These are phyloP conservation scores for Podarcis cretensis DNA, from an alignment of 2,113 vertebrate genomes.

Conservation along the genomic window DNA sequence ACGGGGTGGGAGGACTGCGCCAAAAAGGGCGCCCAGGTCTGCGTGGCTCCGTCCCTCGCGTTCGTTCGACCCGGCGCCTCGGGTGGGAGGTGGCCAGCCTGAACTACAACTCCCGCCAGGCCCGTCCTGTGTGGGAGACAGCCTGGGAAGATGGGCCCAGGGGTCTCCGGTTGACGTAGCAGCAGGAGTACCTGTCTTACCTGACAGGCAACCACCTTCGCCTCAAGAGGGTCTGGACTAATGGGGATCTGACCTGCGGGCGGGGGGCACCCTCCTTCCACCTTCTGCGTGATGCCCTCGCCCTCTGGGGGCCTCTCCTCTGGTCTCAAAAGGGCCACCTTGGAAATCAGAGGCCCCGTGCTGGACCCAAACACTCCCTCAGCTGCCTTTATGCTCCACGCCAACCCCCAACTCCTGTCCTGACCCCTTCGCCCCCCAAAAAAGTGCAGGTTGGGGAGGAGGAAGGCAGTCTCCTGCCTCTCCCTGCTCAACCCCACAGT, in stretches of 20 bases:
- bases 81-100: no score
- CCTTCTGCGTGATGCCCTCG: background rate
- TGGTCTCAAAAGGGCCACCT: background rate
- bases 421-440: no score
- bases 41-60: background rate
- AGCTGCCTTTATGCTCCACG: no score
- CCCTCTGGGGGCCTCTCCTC: background rate
- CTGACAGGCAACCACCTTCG: background rate
- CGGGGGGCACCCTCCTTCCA: accelerated
- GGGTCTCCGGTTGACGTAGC: no score
- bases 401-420: no score
- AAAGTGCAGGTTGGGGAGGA: background rate
- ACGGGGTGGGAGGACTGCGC: background rate
- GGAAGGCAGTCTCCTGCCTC: background rate
- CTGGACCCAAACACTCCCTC: background rate
- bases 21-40: background rate
- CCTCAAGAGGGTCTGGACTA: background rate
- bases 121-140: no score
- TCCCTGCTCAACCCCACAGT: background rate
- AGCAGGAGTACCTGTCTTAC: no score
- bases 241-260: background rate
- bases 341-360: background rate
- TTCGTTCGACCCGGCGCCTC: accelerated
- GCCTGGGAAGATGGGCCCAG: background rate
- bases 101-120: no score